Base-by-base conservation (phyloP, 37 sponge, comb jelly and placozoan species). In the Halisarca cf. caerulea region DNA sequence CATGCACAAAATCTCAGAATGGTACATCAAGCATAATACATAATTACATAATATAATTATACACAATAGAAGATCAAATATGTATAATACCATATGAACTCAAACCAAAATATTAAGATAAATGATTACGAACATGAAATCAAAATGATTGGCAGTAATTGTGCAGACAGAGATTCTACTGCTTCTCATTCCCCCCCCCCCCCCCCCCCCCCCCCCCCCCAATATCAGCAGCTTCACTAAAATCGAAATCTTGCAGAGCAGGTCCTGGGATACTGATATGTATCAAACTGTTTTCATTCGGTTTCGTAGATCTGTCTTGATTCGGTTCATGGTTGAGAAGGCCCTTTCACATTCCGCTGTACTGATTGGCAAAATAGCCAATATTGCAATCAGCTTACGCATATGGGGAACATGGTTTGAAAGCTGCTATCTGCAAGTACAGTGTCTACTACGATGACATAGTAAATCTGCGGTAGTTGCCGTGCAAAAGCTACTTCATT, bases 271-370 rank as follows among this genome's bases (percentile, higher is more conserved):
- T 58, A 44, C 59, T 59, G 15, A 84, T 72, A 74, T 59, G 75
- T 30, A 84, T 84, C 35, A 84, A 36, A 51, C 3, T 45, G 84
- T 72, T 40, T 84, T 37, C 8, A 84, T 39, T 53, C 60, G 55
- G n/a, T 84, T 84, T 36, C 77, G 47, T 21, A 75, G 60, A 25
- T 53, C 33, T 33, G 74, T 84, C 85, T 84, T 84, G 20, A 84
- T 74, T 32, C 85, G 58, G 24, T 74, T 74, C 75, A 84, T 84
- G 6, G 78, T 6, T 23, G 85, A 84, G 43, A 84, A 84, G 5
- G 59, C 27, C 39, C 77, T 55, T 42, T 84, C 85, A 73, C 85
- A 84, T 34, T 84, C 78, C 55, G 85, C 85, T 53, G 85, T 84
- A 36, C 77, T 75, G 4, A 69, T 72, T 51, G 84, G 55, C 34